Percentiles rank a stretch among this genome's conserved stretches.
Conservation (phyloP, 2,797 vertebrate genomes). For the Chaenodraco wilsoni region DNA sequence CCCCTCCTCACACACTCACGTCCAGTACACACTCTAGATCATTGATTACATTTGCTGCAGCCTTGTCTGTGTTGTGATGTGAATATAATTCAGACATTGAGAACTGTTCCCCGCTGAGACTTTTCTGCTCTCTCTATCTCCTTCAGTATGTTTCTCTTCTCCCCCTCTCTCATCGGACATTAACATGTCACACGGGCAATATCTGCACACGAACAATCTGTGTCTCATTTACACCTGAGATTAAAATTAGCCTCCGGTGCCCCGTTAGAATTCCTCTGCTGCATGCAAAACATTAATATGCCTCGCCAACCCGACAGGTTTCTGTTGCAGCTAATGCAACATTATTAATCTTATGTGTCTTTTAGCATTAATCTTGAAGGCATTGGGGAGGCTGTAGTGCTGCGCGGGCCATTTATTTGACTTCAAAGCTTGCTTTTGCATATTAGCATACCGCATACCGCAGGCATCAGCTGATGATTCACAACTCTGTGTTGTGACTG, state of each 20-base stretch:
- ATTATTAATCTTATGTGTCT: constrained; percentile 32
- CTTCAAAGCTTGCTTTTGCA: constrained; percentile 34
- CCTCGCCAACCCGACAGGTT: constrained; percentile 7
- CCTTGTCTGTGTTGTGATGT: constrained; percentile 14
- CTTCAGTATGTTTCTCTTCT: neutral
- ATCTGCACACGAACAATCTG: constrained; percentile 16
- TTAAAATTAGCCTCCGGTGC: constrained; percentile 23
- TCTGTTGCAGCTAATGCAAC: constrained; percentile 7
- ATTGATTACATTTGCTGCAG: constrained; percentile 37
- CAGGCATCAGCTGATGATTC: constrained; percentile 39
- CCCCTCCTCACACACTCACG: neutral
- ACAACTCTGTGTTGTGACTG: constrained; percentile 21
- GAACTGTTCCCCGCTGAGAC: neutral
- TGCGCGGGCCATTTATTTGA: constrained; percentile 52
- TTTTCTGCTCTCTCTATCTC: constrained; percentile 2
- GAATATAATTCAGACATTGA: constrained; percentile 25
- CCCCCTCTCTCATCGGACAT: neutral
- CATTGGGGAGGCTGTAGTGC: neutral
- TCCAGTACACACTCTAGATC: constrained; percentile 10
- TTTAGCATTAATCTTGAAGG: constrained; percentile 18
- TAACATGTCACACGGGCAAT: neutral
- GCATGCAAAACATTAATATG: neutral
- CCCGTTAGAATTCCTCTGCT: neutral
- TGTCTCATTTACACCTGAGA: constrained; percentile 41
- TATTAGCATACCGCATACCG: constrained; percentile 45